phyloP scores from a whole-genome alignment of 2,113 vertebrate species.

The Urocolius indicus region DNA sequence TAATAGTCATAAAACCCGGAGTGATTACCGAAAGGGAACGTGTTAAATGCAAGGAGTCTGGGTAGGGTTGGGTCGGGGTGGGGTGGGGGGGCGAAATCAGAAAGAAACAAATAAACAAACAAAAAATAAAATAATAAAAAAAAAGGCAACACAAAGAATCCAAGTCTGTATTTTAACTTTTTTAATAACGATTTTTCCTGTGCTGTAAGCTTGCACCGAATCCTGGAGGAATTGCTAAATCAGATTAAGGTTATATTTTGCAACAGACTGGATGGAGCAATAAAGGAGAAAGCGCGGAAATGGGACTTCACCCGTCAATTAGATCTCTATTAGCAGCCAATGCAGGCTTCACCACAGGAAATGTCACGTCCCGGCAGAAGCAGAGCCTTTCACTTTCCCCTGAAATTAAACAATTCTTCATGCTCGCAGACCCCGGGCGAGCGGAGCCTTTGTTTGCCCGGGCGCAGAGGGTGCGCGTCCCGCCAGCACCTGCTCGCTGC shows the following conservation, averaged over 20 bases:
- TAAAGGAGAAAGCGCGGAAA: constrained; percentile 97
- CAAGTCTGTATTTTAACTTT: constrained; percentile 93
- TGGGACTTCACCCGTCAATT: constrained; percentile 98
- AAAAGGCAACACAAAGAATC: constrained; percentile 79
- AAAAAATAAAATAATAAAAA: neutral
- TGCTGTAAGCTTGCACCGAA: constrained; percentile 91
- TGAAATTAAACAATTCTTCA: constrained; percentile 90
- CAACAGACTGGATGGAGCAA: constrained; percentile 98
- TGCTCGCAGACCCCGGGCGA: constrained; percentile 79
- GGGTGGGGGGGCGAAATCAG: too few species aligned
- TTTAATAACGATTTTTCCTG: constrained; percentile 95
- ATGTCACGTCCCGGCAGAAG: constrained; percentile 84
- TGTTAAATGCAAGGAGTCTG: constrained; percentile 59
- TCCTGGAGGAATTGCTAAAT: constrained; percentile 98
- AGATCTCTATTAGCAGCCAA: constrained; percentile 99
- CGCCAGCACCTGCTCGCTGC: constrained; percentile 75
- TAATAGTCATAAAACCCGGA: constrained; percentile 63
- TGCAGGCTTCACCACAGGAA: constrained; percentile 96
- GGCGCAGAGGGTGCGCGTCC: constrained; percentile 43
- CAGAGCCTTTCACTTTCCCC: constrained; percentile 68
- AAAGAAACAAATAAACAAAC: neutral
- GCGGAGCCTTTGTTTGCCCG: constrained; percentile 73
- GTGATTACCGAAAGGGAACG: constrained; percentile 53
- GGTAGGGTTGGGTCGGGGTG: neutral
- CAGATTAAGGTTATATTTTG: constrained; percentile 98